Evolutionary conservation across 2,113 vertebrate species (phyloP).

Genomic region (Synchiropus splendidus): DNA sequence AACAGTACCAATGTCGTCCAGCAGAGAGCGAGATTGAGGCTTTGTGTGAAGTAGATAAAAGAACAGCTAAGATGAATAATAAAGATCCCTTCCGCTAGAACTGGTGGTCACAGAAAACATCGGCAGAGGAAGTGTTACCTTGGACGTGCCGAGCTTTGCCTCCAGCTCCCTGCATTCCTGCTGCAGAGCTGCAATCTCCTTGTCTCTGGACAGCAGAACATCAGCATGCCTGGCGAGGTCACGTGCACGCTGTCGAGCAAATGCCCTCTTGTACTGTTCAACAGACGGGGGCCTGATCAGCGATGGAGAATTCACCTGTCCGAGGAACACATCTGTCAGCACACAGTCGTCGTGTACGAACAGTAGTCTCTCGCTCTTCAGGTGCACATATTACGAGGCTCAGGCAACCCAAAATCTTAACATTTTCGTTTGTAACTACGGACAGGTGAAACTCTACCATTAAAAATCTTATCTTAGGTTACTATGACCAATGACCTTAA

Average conservation of each 20-base stretch:
- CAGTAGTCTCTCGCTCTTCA: too few relatives aligned
- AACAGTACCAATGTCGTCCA: slow-evolving; percentile 35
- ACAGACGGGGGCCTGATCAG: slow-evolving; percentile 71
- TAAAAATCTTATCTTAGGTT: too few relatives aligned
- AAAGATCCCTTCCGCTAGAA: too few relatives aligned
- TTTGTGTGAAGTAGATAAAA: too few relatives aligned
- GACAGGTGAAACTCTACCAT: too few relatives aligned
- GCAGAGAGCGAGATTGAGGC: slow-evolving; percentile 43
- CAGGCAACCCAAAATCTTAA: too few relatives aligned
- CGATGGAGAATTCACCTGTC: slow-evolving; percentile 77
- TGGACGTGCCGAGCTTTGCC: slow-evolving; percentile 67
- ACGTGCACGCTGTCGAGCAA: slow-evolving; percentile 82
- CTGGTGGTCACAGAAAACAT: slow-evolving; percentile 1
- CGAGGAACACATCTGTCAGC: background rate
- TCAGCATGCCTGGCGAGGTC: slow-evolving; percentile 90
- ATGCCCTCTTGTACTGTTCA: slow-evolving; percentile 83
- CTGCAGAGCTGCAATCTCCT: slow-evolving; percentile 85
- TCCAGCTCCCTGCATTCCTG: slow-evolving; percentile 81
- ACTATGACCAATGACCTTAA: too few relatives aligned
- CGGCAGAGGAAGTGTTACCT: slow-evolving; percentile 58
- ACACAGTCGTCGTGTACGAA: too few relatives aligned
- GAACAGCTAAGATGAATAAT: background rate
- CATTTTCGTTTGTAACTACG: too few relatives aligned
- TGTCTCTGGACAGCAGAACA: slow-evolving; percentile 85
- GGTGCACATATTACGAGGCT: too few relatives aligned